Conservation (phyloP, 2,888 invertebrate genomes). For the Hydraecia micacea region DNA sequence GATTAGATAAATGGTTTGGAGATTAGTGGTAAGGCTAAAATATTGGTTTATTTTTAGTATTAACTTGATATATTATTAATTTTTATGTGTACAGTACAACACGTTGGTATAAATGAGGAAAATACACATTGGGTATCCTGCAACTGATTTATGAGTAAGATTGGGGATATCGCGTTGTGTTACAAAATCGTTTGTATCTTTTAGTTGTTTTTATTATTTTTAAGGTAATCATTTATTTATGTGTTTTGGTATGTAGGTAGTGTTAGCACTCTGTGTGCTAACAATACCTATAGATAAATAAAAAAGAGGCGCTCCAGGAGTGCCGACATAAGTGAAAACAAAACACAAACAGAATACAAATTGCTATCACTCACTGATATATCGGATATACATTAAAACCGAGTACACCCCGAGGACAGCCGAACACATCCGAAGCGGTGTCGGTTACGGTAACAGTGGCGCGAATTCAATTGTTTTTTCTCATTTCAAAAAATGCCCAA, state of each 20-base stretch:
- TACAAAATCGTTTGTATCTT: slow-evolving; percentile 16
- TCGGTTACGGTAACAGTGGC: too few species aligned
- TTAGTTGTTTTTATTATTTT: slow-evolving; percentile 13
- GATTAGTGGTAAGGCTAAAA: slow-evolving; percentile 58
- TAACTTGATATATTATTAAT: slow-evolving; percentile 34
- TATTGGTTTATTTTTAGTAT: slow-evolving; percentile 51
- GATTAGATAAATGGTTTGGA: slow-evolving; percentile 69
- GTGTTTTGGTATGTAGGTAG: neutral
- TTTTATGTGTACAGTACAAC: slow-evolving; percentile 21
- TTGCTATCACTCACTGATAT: too few species aligned
- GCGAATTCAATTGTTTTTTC: too few species aligned
- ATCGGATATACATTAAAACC: too few species aligned
- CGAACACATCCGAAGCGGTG: too few species aligned
- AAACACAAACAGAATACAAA: too few species aligned
- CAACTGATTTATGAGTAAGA: slow-evolving; percentile 37
- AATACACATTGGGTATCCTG: slow-evolving; percentile 18
- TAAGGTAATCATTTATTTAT: slow-evolving; percentile 5
- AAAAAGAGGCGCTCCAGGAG: too few species aligned
- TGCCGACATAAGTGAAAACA: too few species aligned
- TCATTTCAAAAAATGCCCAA: too few species aligned
- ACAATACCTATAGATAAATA: neutral
- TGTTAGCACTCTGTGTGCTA: neutral
- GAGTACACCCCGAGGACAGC: too few species aligned
- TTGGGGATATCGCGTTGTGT: slow-evolving; percentile 26
- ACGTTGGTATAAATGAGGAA: slow-evolving; percentile 38